Percentiles rank a stretch among this genome's conserved stretches.
Conservation (phyloP, 1,140 invertebrate species). For the Drosophila ironensis region DNA sequence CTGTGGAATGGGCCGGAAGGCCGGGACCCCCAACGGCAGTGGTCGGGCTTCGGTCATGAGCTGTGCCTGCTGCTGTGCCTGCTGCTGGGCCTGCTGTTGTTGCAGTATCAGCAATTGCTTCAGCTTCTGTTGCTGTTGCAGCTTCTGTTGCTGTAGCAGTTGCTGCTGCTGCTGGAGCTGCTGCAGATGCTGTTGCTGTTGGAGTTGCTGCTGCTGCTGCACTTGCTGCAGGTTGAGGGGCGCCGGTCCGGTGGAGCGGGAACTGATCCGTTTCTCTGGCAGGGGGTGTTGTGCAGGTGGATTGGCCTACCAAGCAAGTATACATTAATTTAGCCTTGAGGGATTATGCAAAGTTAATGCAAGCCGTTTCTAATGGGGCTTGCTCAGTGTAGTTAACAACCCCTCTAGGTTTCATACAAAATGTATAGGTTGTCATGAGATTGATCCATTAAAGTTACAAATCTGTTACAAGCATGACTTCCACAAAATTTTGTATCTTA, state of each 20-base stretch:
- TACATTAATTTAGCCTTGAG: neutral
- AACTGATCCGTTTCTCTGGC: slow-evolving; percentile 64
- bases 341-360: too few relatives aligned
- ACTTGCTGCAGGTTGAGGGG: slow-evolving; percentile 58
- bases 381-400: too few relatives aligned
- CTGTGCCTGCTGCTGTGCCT: slow-evolving; percentile 33
- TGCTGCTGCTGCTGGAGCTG: slow-evolving; percentile 36
- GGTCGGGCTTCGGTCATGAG: slow-evolving; percentile 83
- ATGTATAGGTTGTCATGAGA: too few relatives aligned
- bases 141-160: slow-evolving; percentile 33
- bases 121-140: slow-evolving; percentile 28
- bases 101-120: slow-evolving; percentile 36
- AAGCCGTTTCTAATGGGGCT: too few relatives aligned
- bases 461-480: too few relatives aligned
- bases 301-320: slow-evolving; percentile 2
- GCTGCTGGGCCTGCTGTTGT: slow-evolving; percentile 6
- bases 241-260: slow-evolving; percentile 55
- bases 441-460: too few relatives aligned
- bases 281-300: slow-evolving; percentile 35
- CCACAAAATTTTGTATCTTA: too few relatives aligned
- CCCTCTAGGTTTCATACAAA: too few relatives aligned
- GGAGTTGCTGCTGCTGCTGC: slow-evolving; percentile 41
- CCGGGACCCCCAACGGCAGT: slow-evolving; percentile 85
- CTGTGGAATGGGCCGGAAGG: slow-evolving; percentile 89
- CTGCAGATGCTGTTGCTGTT: slow-evolving; percentile 22